Percentiles rank a stretch among this genome's conserved stretches.
These are phyloP conservation scores for Pristionchus exspectatus DNA, from an alignment of 2,888 invertebrate species.

Conservation along the genomic window DNA sequence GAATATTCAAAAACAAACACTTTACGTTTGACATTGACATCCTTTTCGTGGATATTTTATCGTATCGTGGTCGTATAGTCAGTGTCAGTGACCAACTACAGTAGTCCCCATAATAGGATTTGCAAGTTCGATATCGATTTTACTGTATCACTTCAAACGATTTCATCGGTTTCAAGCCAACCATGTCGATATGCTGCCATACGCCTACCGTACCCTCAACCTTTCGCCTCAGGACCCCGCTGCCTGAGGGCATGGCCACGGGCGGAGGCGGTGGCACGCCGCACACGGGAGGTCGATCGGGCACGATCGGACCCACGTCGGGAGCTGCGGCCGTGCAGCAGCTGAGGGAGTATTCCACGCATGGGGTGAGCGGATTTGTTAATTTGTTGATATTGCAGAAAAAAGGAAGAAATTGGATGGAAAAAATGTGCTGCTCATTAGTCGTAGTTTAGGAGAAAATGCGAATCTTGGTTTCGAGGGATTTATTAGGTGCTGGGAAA, in stretches of 20 bases:
- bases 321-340: constrained; percentile 48
- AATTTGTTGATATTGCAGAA: no score
- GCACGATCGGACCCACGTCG: constrained; percentile 29
- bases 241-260: constrained; percentile 41
- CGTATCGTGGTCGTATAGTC: background rate
- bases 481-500: no score
- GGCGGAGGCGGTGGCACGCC: background rate
- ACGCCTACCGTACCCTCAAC: background rate
- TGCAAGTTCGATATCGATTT: no score
- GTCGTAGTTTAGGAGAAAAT: no score
- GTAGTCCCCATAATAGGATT: no score
- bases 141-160: no score
- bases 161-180: no score
- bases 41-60: constrained; percentile 35
- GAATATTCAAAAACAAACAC: background rate
- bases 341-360: constrained; percentile 52
- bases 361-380: no score
- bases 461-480: no score
- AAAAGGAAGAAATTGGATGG: no score
- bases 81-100: background rate
- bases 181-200: no score
- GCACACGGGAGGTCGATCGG: constrained; percentile 20
- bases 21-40: constrained; percentile 32
- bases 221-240: background rate
- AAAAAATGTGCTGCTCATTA: no score